Conservation (phyloP, 2,888 invertebrate genomes). For the Nemotelus pantherinus region DNA sequence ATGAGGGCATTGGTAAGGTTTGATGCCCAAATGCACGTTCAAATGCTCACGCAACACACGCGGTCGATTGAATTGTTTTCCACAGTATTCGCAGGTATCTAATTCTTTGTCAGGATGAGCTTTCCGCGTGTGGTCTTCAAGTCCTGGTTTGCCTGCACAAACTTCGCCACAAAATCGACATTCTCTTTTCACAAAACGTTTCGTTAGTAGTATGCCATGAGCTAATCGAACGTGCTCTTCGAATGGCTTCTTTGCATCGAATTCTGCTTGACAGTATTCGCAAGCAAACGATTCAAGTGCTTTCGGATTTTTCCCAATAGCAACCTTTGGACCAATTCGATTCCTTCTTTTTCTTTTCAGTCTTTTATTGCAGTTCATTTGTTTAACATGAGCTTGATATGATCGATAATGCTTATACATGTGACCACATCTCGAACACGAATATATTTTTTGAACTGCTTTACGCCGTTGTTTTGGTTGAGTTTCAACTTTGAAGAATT, state of each 20-base stretch:
- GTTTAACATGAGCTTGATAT: no score
- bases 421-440: no score
- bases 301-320: no score
- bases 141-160: neutral
- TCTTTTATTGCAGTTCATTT: no score
- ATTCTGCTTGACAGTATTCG: slow-evolving; percentile 10
- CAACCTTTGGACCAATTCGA: no score
- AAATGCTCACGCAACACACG: neutral
- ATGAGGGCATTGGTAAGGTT: slow-evolving; percentile 20
- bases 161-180: slow-evolving; percentile 24
- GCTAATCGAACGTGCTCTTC: slow-evolving; percentile 16
- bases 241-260: neutral
- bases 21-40: slow-evolving; percentile 11
- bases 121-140: neutral
- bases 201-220: neutral
- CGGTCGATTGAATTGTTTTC: neutral
- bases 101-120: slow-evolving; percentile 3
- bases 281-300: neutral
- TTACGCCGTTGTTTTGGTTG: no score
- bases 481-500: no score
- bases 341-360: no score
- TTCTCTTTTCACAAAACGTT: neutral
- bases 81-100: slow-evolving; percentile 18
- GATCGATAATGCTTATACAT: no score
- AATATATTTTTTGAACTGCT: no score